phyloP scores from a whole-genome alignment of 2,113 vertebrate genomes.

The Nannobrachium achirus region DNA sequence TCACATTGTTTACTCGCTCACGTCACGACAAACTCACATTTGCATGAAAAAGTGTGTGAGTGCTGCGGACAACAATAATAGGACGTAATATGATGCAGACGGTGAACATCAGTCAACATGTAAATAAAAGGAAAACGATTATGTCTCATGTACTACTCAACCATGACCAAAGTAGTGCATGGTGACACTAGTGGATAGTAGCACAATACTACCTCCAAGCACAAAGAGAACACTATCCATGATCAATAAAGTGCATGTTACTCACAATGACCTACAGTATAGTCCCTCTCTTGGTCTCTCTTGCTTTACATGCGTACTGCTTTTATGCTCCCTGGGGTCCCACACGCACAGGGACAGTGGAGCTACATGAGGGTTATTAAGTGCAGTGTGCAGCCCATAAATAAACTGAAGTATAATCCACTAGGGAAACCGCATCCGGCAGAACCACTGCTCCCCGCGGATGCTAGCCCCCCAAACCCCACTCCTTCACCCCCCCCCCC shows the following conservation, averaged over 20 bases:
- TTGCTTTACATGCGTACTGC: neutral
- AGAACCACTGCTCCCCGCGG: conserved; percentile 34
- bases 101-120: too few relatives aligned
- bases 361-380: conserved; percentile 45
- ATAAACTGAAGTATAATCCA: conserved; percentile 60
- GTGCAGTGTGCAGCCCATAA: conserved; percentile 52
- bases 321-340: conserved; percentile 23
- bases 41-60: too few relatives aligned
- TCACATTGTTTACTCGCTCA: too few relatives aligned
- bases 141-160: too few relatives aligned
- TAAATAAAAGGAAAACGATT: too few relatives aligned
- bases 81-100: too few relatives aligned
- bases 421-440: conserved; percentile 35
- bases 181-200: too few relatives aligned
- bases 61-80: too few relatives aligned
- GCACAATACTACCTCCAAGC: neutral
- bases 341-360: conserved; percentile 14
- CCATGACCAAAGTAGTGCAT: too few relatives aligned
- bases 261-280: neutral
- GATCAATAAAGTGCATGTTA: conserved; percentile 9
- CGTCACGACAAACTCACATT: too few relatives aligned
- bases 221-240: conserved; percentile 10
- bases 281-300: conserved; percentile 5
- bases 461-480: conserved; percentile 36
- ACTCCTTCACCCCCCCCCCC: conserved; percentile 4